Conservation (phyloP, 2,888 invertebrate species). For the Escarpia spicata region DNA sequence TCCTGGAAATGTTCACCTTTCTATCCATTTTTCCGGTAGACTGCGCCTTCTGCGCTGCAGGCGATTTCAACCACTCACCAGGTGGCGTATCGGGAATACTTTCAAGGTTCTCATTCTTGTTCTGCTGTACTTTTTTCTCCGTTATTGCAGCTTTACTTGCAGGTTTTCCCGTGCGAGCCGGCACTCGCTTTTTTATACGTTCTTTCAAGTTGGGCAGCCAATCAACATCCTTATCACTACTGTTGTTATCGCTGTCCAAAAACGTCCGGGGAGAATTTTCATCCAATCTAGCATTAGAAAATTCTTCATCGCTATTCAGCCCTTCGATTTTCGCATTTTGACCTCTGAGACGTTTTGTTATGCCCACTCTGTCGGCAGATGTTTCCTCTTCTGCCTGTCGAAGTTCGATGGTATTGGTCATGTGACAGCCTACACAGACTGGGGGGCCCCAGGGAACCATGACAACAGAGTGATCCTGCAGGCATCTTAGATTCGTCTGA, state of each 20-base stretch:
- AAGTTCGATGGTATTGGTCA: not conserved
- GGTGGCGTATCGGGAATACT: not conserved
- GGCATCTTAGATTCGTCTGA: not conserved
- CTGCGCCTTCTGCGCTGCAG: not conserved
- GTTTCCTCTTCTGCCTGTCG: not conserved
- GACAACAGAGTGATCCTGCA: not conserved
- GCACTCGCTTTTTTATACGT: not conserved
- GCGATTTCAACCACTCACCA: constrained; percentile 1
- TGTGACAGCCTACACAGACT: not conserved
- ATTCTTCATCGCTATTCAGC: not conserved
- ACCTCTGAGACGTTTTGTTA: not conserved
- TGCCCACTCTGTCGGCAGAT: not conserved
- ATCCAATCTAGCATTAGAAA: not conserved
- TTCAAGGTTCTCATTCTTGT: not conserved
- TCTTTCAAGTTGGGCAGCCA: not conserved
- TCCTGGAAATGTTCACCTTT: not conserved
- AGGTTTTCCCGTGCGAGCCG: not conserved
- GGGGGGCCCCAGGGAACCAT: not conserved
- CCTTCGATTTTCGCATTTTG: not conserved
- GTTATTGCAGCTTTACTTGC: not conserved
- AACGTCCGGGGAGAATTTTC: not conserved
- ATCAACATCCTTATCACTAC: not conserved
- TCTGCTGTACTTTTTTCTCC: not conserved
- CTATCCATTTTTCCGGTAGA: not conserved
- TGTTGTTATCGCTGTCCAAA: not conserved